Conservation (phyloP, 2,888 invertebrate genomes). For the Mayetiola destructor region DNA sequence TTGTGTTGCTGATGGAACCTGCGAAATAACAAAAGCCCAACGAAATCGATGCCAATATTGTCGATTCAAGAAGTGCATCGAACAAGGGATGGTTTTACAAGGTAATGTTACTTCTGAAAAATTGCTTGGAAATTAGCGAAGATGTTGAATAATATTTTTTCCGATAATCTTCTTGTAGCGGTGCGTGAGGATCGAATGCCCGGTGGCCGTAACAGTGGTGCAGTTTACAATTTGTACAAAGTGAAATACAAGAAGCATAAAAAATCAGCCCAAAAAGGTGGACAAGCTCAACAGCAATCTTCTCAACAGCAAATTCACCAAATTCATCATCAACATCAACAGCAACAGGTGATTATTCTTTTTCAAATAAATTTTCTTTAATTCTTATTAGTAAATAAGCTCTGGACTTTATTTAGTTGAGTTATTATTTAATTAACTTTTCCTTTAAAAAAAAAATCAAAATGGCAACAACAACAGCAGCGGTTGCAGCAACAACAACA, state of each 20-base stretch:
- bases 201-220: conserved; percentile 96
- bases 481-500: conserved; percentile 35
- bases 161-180: conserved; percentile 40
- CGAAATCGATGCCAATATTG: conserved; percentile 98
- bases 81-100: conserved; percentile 98
- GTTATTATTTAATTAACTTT: too few relatives aligned
- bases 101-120: conserved; percentile 41
- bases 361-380: neutral
- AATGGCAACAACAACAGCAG: conserved; percentile 37
- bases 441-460: too few relatives aligned
- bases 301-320: conserved; percentile 24
- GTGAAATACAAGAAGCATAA: conserved; percentile 97
- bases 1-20: conserved; percentile 91
- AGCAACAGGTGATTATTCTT: neutral
- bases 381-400: too few relatives aligned
- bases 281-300: conserved; percentile 31
- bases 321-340: conserved; percentile 32
- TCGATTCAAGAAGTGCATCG: conserved; percentile 96
- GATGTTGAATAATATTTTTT: neutral
- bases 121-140: neutral
- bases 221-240: conserved; percentile 97
- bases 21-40: conserved; percentile 96
- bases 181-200: conserved; percentile 99
- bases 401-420: too few relatives aligned
- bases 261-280: conserved; percentile 44